Percentiles rank a stretch among this genome's conserved stretches.
Evolutionary conservation across 37 sponge, comb jelly and placozoan genomes (phyloP).

Genomic region (Lycopodina hypogea): DNA sequence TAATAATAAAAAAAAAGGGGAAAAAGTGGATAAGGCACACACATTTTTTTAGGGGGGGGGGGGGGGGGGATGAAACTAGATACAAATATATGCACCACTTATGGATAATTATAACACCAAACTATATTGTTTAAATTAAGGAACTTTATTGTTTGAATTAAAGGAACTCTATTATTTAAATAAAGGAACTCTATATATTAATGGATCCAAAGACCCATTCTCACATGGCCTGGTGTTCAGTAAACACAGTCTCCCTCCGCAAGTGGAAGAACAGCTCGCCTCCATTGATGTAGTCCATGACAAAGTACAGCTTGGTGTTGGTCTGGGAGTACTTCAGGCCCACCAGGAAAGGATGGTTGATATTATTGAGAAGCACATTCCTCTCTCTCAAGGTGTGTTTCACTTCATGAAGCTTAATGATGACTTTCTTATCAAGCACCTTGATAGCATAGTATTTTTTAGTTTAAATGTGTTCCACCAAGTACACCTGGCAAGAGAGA

Average conservation of each 20-base stretch:
- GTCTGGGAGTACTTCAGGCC: conserved; percentile 96
- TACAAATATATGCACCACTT: too few relatives aligned
- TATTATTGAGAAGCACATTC: conserved; percentile 88
- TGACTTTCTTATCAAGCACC: conserved; percentile 87
- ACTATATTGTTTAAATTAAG: too few relatives aligned
- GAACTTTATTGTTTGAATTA: too few relatives aligned
- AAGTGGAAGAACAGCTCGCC: conserved; percentile 97
- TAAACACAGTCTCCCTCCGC: conserved; percentile 85
- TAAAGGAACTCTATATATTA: too few relatives aligned
- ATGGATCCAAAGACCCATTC: too few relatives aligned
- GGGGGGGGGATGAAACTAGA: too few relatives aligned
- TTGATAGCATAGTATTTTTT: conserved; percentile 90
- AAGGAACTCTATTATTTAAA: too few relatives aligned
- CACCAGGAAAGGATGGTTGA: conserved; percentile 91
- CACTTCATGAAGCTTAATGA: conserved; percentile 90
- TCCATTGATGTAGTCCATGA: conserved; percentile 96
- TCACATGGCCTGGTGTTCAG: conserved; percentile 73
- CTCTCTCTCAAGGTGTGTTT: conserved; percentile 97
- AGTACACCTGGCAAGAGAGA: conserved; percentile 60
- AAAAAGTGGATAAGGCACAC: too few relatives aligned
- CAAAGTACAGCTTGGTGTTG: conserved; percentile 86
- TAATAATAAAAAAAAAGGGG: too few relatives aligned
- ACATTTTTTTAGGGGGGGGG: too few relatives aligned
- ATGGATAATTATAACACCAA: too few relatives aligned
- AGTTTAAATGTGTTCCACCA: conserved; percentile 76